Evolutionary conservation across 2,797 vertebrate genomes (phyloP), one percentile per base, ranked within the genome.

Genomic region (Tamandua tetradactyla): DNA sequence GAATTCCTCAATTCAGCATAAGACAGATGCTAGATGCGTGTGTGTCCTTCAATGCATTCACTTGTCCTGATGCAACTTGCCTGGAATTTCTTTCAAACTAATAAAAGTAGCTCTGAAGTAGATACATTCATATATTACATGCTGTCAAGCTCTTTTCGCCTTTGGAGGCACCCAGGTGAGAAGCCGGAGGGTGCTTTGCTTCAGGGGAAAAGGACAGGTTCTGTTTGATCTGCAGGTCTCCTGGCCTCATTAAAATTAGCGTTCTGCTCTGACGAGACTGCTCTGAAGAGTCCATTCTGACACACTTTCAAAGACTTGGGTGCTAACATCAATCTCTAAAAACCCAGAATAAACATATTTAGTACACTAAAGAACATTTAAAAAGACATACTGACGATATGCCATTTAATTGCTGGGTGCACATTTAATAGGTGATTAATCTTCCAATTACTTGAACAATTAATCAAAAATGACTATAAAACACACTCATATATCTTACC

Each of bases 381-480:
- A 7, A 61, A 95, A 87, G 27, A n/a, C 57, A 18, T 0, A 0
- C 14, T 17, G 40, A 66, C 68, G 40, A 78, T 72, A 49, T 35
- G 75, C 22, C 1, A 5, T 37, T 49, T 30, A 57, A 80, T 11
- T 11, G 14, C 75, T 17, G 0, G 5, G 22, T 71, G 37, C 15
- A 7, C 15, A 52, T 23, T 42, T n/a, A 20, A 55, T 1, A 61
- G 57, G 75, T 47, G 66, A 94, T 91, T 93, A 88, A 91, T 87
- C 95, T 92, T 79, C 40, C 85, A 84, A 76, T 93, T 78, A 71
- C 32, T 89, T 55, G 55, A 94, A 52, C 59, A 93, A 87, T 96
- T 94, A 95, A 97, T 96, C 95, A 96, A 94, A n/a, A 96, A 87
- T 52, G 61, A 87, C 40, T 52, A 27, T 1, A 83, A 96, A 81